Percentiles rank a stretch among this genome's conserved stretches.
phyloP scores from a whole-genome alignment of 2,888 invertebrate genomes.

The Uloborus plumipes region DNA sequence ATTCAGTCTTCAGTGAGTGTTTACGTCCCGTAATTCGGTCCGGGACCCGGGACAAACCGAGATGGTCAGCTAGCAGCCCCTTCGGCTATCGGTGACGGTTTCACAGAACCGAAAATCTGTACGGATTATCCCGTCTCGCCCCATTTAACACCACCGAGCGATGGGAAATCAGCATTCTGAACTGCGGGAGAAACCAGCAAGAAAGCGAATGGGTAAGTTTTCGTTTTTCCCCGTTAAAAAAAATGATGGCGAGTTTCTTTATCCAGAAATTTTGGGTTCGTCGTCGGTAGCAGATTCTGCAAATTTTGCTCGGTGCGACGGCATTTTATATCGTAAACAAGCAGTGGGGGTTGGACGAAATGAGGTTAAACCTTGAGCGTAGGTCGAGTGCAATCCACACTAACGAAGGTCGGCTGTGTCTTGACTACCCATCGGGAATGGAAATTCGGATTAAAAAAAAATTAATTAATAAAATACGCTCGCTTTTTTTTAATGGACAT shows the following conservation, averaged over 20 bases:
- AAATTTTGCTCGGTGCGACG: not conserved
- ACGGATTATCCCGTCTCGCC: slow-evolving; percentile 22
- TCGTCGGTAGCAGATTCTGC: too few relatives aligned
- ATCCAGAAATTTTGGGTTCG: too few relatives aligned
- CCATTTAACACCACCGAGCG: slow-evolving; percentile 28
- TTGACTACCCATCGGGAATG: slow-evolving; percentile 38
- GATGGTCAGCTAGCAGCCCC: slow-evolving; percentile 38
- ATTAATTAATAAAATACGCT: slow-evolving; percentile 21
- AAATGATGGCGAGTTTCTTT: slow-evolving; percentile 19
- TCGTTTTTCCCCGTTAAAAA: slow-evolving; percentile 3
- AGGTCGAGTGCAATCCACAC: slow-evolving; percentile 57
- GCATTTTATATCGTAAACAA: slow-evolving; percentile 54
- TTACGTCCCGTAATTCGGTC: slow-evolving; percentile 14
- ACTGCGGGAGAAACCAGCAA: slow-evolving; percentile 50
- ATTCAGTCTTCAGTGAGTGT: not conserved
- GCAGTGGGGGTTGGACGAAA: slow-evolving; percentile 44
- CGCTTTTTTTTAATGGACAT: too few relatives aligned
- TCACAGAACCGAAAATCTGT: not conserved
- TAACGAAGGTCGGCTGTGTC: slow-evolving; percentile 53
- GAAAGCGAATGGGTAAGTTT: slow-evolving; percentile 58
- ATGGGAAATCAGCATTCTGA: slow-evolving; percentile 62
- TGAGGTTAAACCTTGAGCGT: slow-evolving; percentile 58
- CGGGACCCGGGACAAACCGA: slow-evolving; percentile 2
- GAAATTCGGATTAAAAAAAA: slow-evolving; percentile 21
- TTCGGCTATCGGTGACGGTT: too few relatives aligned